These are phyloP conservation scores for Odontophorus gujanensis DNA, from an alignment of 2,113 vertebrate genomes.

Conservation along the genomic window DNA sequence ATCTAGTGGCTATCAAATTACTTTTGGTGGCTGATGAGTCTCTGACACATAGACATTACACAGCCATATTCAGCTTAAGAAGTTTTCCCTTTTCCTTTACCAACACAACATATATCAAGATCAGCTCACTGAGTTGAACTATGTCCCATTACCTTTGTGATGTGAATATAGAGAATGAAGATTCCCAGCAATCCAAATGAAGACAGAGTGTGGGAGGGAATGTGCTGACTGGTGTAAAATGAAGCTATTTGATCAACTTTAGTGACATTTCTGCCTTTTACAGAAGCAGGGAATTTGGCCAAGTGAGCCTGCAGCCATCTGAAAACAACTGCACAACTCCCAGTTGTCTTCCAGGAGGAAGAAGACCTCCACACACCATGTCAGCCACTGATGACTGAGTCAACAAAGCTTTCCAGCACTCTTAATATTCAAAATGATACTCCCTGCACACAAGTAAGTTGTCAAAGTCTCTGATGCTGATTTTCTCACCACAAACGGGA, in stretches of 20 bases:
- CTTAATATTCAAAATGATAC: not conserved
- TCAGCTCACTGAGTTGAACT: not conserved
- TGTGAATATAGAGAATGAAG: not conserved
- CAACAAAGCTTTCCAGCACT: not conserved
- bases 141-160: not conserved
- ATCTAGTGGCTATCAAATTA: not conserved
- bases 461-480: conserved; percentile 3
- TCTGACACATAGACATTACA: not conserved
- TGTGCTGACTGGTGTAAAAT: not conserved
- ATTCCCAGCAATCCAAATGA: not conserved
- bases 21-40: not conserved
- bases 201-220: not conserved
- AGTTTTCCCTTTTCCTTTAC: not conserved
- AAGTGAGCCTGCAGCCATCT: not conserved
- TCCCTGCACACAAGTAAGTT: not conserved
- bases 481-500: conserved; percentile 3
- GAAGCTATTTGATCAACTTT: not conserved
- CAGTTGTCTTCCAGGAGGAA: not conserved
- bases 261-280: not conserved
- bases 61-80: not conserved
- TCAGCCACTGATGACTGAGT: not conserved
- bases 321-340: not conserved
- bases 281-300: not conserved
- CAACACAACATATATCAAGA: not conserved
- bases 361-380: not conserved